Conservation (phyloP, 2,797 vertebrate species). For the Pantherophis vulpinus region DNA sequence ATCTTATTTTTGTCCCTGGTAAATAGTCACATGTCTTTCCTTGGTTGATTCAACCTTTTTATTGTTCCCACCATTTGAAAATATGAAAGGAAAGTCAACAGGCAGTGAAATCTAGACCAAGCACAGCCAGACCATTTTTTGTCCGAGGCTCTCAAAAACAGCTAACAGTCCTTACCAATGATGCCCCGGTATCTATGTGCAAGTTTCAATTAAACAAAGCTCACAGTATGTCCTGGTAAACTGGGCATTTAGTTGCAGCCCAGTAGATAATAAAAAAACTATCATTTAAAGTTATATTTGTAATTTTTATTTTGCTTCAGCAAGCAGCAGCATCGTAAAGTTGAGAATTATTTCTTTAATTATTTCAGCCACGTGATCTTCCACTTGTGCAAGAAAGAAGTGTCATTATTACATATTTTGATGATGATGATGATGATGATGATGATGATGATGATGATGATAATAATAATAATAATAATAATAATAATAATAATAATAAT, state of each 20-base stretch:
- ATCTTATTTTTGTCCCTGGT: neutral
- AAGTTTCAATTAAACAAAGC: neutral
- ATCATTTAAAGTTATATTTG: neutral
- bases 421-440: too few relatives aligned
- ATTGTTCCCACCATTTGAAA: neutral
- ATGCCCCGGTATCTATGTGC: neutral
- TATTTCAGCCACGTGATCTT: neutral
- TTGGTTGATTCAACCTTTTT: neutral
- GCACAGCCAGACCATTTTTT: neutral
- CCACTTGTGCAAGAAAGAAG: too few relatives aligned
- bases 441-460: too few relatives aligned
- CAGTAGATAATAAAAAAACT: neutral
- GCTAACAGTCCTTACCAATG: neutral
- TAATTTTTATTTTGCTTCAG: neutral
- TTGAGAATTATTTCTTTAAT: neutral
- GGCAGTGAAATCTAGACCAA: neutral
- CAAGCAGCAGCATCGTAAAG: neutral
- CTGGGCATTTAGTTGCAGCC: neutral
- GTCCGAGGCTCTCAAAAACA: neutral
- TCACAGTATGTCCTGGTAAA: neutral
- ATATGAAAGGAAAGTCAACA: neutral
- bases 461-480: too few relatives aligned
- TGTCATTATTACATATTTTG: neutral
- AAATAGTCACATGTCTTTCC: neutral
- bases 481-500: too few relatives aligned